Conservation (phyloP, 2,888 invertebrate species). For the Camptogramma bilineatum region DNA sequence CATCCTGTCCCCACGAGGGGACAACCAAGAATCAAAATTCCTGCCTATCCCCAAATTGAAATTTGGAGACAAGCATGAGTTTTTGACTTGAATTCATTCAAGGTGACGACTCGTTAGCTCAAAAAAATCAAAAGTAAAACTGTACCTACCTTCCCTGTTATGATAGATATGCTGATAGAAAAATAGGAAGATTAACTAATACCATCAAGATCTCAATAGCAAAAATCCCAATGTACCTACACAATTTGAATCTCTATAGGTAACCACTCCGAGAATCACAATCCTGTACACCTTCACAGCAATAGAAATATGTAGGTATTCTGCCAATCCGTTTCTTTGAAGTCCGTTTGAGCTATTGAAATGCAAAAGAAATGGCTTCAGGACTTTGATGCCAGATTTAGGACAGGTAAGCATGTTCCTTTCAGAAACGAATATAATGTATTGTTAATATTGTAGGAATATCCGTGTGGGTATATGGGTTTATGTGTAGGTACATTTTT, state of each 20-base stretch:
- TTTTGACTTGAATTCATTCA: no score
- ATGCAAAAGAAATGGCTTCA: slow-evolving; percentile 23
- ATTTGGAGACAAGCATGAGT: no score
- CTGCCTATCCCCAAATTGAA: no score
- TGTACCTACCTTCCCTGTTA: no score
- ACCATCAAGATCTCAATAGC: neutral
- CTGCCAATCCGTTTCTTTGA: slow-evolving; percentile 28
- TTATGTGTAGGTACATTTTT: no score
- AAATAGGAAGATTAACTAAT: no score
- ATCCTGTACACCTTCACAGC: neutral
- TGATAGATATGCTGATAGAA: no score
- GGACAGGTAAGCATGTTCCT: slow-evolving; percentile 24
- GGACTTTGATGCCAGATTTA: slow-evolving; percentile 26
- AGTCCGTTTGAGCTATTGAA: slow-evolving; percentile 28
- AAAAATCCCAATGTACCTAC: neutral
- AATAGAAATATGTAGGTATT: neutral
- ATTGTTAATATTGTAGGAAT: neutral
- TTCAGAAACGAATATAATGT: slow-evolving; percentile 12
- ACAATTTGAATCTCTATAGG: neutral
- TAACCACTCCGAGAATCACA: neutral
- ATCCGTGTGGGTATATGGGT: neutral
- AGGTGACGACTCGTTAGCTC: no score
- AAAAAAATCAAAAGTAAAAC: no score
- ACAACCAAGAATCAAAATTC: no score
- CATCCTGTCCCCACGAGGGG: no score